Evolutionary conservation across 2,888 invertebrate species (phyloP).

Genomic region (Ariolimax columbianus): DNA sequence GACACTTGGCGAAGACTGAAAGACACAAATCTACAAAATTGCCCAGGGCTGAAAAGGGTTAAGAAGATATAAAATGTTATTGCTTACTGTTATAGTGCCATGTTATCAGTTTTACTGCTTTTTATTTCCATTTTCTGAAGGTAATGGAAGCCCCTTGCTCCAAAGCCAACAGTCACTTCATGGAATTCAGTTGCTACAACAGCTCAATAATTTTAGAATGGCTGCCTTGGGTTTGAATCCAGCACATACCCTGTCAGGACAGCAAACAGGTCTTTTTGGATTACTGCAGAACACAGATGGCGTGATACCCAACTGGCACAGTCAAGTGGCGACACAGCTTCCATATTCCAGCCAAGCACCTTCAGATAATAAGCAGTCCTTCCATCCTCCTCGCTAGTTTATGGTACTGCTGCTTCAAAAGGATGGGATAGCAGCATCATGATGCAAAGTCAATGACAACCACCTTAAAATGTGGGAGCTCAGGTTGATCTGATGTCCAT

Average conservation of each 20-base stretch:
- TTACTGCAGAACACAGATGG: neutral
- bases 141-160: no score
- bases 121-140: neutral
- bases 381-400: neutral
- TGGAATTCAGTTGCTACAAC: neutral
- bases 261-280: neutral
- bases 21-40: no score
- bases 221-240: neutral
- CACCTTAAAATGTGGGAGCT: neutral
- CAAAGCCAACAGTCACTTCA: neutral
- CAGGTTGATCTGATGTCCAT: no score
- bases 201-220: neutral
- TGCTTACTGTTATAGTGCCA: no score
- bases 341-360: neutral
- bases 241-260: neutral
- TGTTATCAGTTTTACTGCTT: neutral
- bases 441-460: neutral
- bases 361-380: neutral
- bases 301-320: slow-evolving; percentile 19
- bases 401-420: neutral
- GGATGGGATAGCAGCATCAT: neutral
- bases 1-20: no score
- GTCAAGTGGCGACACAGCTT: neutral
- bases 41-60: no score
- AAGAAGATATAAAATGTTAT: no score